These are phyloP conservation scores for Himalopsyche japonica DNA, from an alignment of 2,888 invertebrate genomes.

Conservation along the genomic window DNA sequence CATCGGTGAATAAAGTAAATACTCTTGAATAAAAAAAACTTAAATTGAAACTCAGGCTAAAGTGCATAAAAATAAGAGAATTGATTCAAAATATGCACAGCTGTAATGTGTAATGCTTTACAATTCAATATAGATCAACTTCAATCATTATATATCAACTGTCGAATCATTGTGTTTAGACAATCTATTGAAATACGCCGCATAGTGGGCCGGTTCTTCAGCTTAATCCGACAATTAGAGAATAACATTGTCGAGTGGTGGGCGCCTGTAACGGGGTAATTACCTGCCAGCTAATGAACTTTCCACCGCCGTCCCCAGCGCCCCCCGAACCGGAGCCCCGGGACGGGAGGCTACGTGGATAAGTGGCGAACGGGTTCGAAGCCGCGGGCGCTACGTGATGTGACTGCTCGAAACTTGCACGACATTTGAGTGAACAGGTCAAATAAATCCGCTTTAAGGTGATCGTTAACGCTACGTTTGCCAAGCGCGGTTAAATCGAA, in stretches of 20 bases:
- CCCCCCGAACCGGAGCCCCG: background rate
- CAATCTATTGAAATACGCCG: background rate
- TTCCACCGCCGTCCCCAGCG: slow-evolving; percentile 44
- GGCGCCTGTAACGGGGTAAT: slow-evolving; percentile 62
- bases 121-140: no score
- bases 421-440: background rate
- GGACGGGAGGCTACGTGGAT: slow-evolving; percentile 21
- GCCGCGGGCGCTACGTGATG: slow-evolving; percentile 15
- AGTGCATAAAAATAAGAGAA: no score
- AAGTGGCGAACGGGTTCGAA: slow-evolving; percentile 22
- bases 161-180: background rate
- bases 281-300: slow-evolving; percentile 64
- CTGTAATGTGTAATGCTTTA: no score
- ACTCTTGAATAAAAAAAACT: no score
- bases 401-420: slow-evolving; percentile 7
- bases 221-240: slow-evolving; percentile 9
- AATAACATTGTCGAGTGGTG: slow-evolving; percentile 37
- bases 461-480: background rate
- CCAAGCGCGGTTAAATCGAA: background rate
- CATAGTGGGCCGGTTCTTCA: background rate
- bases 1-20: no score
- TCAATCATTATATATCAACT: no score
- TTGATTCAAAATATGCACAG: no score
- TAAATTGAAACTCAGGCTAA: no score
- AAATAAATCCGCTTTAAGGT: background rate